phyloP scores from a whole-genome alignment of 2,797 vertebrate species.

The Melanotaenia maccullochi region DNA sequence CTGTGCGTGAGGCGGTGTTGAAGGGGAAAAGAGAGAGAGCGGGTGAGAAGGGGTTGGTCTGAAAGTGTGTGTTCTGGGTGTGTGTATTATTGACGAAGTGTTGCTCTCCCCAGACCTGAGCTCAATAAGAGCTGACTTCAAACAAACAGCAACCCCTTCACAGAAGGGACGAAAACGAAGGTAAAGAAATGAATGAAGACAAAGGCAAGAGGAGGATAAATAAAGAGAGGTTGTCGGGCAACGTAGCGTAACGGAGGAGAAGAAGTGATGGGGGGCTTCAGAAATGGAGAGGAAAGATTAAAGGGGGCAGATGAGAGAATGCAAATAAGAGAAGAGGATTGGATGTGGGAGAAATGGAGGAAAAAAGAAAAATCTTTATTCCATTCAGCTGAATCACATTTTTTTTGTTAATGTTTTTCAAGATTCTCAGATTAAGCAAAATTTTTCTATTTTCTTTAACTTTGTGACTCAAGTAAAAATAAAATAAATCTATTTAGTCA shows the following conservation, averaged over 20 bases:
- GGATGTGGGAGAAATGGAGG: not conserved
- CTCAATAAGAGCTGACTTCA: slow-evolving; percentile 71
- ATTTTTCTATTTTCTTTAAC: too few relatives aligned
- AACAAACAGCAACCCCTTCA: slow-evolving; percentile 63
- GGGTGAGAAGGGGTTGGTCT: slow-evolving; percentile 29
- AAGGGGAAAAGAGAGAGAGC: slow-evolving; percentile 21
- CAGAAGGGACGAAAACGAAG: slow-evolving; percentile 20
- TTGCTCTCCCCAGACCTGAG: slow-evolving; percentile 63
- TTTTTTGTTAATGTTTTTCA: too few relatives aligned
- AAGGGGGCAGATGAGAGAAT: not conserved
- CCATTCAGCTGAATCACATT: not conserved
- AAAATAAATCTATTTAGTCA: too few relatives aligned
- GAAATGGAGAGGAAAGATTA: not conserved
- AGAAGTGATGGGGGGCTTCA: not conserved
- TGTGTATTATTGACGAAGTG: slow-evolving; percentile 56
- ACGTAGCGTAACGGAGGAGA: slow-evolving; percentile 5
- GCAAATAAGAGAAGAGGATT: not conserved
- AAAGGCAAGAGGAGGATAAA: slow-evolving; percentile 1
- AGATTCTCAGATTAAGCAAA: too few relatives aligned
- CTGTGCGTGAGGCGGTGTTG: slow-evolving; percentile 31
- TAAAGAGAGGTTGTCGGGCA: not conserved
- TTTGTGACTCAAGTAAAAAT: too few relatives aligned
- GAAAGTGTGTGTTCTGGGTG: slow-evolving; percentile 21
- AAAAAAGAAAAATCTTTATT: not conserved
- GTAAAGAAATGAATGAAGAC: slow-evolving; percentile 39